These are phyloP conservation scores for Drusus annulatus DNA, from an alignment of 1,140 invertebrate genomes.

Conservation along the genomic window DNA sequence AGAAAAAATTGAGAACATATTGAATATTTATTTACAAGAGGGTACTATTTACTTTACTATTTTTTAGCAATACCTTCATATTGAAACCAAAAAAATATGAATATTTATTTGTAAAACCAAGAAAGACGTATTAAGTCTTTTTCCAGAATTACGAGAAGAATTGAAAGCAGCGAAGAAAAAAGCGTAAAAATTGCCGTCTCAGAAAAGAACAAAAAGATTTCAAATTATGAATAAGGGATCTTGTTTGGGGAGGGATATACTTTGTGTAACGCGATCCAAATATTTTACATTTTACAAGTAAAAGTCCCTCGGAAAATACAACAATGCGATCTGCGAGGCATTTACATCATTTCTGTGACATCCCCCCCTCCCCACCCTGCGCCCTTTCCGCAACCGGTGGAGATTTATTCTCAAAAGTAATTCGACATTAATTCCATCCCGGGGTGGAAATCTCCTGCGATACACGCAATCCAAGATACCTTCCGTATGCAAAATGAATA, in stretches of 20 bases:
- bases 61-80: too few relatives aligned
- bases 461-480: constrained; percentile 8
- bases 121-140: not conserved
- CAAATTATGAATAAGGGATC: constrained; percentile 20
- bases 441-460: constrained; percentile 2
- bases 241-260: not conserved
- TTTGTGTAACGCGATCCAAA: constrained; percentile 28
- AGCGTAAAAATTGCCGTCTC: not conserved
- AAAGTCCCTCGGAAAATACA: constrained; percentile 9
- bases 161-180: constrained; percentile 7
- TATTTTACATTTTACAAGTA: constrained; percentile 19
- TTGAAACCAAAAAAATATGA: too few relatives aligned
- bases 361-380: not conserved
- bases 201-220: constrained; percentile 15
- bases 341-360: constrained; percentile 47
- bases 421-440: constrained; percentile 40
- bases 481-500: too few relatives aligned
- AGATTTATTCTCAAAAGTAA: constrained; percentile 43
- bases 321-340: constrained; percentile 42
- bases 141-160: not conserved
- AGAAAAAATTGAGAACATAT: too few relatives aligned
- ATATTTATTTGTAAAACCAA: too few relatives aligned
- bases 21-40: too few relatives aligned
- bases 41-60: too few relatives aligned
- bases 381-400: constrained; percentile 13